phyloP scores from a whole-genome alignment of 2,888 invertebrate species.

The Spatulosminthurus flaviceps region DNA sequence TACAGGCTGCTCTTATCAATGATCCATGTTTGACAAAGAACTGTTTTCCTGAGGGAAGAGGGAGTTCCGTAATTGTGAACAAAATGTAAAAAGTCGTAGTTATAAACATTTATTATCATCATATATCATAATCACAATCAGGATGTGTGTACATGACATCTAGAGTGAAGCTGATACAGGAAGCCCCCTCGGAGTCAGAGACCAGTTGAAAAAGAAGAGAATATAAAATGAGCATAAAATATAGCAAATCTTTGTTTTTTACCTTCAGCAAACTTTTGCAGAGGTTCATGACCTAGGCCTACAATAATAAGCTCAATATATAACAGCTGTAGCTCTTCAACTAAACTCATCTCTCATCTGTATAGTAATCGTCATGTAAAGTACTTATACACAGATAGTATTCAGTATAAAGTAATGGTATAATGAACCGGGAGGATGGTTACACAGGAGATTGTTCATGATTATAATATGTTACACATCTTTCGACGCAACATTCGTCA shows the following conservation, averaged over 20 bases:
- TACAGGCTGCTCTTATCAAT: too few relatives aligned
- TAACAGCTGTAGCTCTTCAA: too few relatives aligned
- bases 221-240: background rate
- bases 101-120: too few relatives aligned
- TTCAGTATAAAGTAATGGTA: background rate
- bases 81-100: too few relatives aligned
- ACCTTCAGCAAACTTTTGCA: constrained; percentile 4
- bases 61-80: too few relatives aligned
- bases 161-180: background rate
- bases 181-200: background rate
- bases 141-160: too few relatives aligned
- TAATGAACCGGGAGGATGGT: constrained; percentile 7
- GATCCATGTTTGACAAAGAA: too few relatives aligned
- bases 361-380: too few relatives aligned
- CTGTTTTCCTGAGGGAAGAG: too few relatives aligned
- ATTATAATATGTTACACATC: constrained; percentile 10
- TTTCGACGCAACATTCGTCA: constrained; percentile 23
- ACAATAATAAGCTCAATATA: background rate
- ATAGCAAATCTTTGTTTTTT: background rate
- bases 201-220: background rate
- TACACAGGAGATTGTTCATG: constrained; percentile 7
- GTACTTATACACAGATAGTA: too few relatives aligned
- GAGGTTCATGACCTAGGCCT: constrained; percentile 35
- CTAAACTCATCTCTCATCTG: too few relatives aligned
- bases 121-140: too few relatives aligned